Evolutionary conservation across 2,888 invertebrate genomes (phyloP), one percentile per base, ranked within the genome.

Genomic region (Apodemia zela): DNA sequence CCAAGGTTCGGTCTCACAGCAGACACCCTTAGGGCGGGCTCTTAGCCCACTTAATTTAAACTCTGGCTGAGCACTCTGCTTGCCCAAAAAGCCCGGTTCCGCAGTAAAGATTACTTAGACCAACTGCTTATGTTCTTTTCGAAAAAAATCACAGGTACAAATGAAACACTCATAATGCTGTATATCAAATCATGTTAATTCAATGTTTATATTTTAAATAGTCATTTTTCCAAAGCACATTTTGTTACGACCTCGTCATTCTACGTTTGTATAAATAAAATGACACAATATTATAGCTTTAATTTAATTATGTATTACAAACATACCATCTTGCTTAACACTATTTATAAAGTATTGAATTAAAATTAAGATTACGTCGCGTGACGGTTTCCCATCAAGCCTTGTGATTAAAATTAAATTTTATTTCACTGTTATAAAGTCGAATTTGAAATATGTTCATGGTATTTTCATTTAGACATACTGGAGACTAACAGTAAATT

Each of bases 401-500:
- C 13, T 6, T 6, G 25, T 13, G 13, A 54, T 54, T 54, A 1
- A 54, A 54, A 54, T 25, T 54, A 54, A 21, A 54, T 21, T 54
- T 11, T 54, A 13, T 25, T 11, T 13, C 54, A 18, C 4, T 25
- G 54, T 25, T 21, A 25, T 54, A 54, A 25, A 54, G 54, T 54
- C 25, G 25, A 5, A 54, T 25, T 54, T 54, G 11, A 13, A 25
- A 54, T 51, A 18, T 21, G 18, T 21, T 51, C 17, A 51, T 51
- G 11, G 10, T 51, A 17, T 51, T 54, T 61, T 21, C 11, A 17
- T 45, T 45, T 45, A 45, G 47, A 54, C 54, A 38, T n/a, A 61
- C 42, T 49, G 21, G 49, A 65, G 38, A 59, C 65, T 54, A 62
- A 63, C 47, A 35, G 66, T 61, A 29, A 42, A 42, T 33, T 57